Evolutionary conservation across 2,113 vertebrate species (phyloP).

Genomic region (Donacobius atricapilla): DNA sequence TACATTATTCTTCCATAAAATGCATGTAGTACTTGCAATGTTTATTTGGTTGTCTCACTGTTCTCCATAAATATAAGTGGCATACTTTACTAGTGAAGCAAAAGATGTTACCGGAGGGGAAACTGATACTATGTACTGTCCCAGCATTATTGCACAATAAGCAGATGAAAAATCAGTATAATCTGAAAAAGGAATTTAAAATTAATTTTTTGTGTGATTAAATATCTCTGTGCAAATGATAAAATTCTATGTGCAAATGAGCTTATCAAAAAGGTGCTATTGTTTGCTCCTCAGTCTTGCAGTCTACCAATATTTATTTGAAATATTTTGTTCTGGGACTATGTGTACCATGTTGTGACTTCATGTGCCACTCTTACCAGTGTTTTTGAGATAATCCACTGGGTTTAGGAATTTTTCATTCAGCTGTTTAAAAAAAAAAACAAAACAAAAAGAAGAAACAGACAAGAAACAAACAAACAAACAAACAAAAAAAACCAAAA

Average conservation of each 20-base stretch:
- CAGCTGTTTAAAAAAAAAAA: too few relatives aligned
- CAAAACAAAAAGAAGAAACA: too few relatives aligned
- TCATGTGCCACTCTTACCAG: not conserved
- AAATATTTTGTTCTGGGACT: not conserved
- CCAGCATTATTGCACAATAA: not conserved
- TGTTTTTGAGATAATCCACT: not conserved
- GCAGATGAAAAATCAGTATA: not conserved
- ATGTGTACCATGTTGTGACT: not conserved
- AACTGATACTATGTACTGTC: not conserved
- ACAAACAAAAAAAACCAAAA: too few relatives aligned
- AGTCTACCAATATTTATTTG: not conserved
- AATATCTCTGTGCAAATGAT: not conserved
- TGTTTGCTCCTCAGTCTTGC: not conserved
- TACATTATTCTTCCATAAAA: not conserved
- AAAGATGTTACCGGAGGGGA: not conserved
- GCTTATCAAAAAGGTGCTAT: not conserved
- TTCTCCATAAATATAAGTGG: not conserved
- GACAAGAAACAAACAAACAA: too few relatives aligned
- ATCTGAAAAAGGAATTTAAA: not conserved
- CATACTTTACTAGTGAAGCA: not conserved
- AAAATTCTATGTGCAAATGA: not conserved
- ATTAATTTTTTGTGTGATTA: not conserved
- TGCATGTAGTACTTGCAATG: accelerated
- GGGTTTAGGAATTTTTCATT: not conserved
- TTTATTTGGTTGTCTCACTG: not conserved